phyloP scores from a whole-genome alignment of 2,797 vertebrate species.

The Remorina albescens region DNA sequence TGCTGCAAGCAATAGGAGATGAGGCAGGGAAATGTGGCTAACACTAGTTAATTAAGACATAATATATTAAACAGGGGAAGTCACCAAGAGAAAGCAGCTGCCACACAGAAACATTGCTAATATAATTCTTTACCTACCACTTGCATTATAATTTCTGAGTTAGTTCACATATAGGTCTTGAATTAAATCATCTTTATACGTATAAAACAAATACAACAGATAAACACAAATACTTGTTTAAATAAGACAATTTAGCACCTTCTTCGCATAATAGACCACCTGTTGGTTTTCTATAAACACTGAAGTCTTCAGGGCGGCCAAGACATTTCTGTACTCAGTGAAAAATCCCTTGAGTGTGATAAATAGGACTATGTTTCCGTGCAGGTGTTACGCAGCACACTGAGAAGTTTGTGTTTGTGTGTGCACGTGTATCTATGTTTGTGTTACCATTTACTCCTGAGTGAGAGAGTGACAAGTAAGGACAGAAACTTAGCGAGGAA shows the following conservation, averaged over 20 bases:
- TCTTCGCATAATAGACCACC: constrained; percentile 25
- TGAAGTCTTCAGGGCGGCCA: constrained; percentile 16
- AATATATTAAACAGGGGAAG: neutral
- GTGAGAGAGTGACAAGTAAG: constrained; percentile 11
- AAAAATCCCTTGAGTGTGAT: constrained; percentile 47
- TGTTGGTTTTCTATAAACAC: constrained; percentile 41
- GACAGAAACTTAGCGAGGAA: constrained; percentile 4
- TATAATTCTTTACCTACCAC: neutral
- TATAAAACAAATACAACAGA: neutral
- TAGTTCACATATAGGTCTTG: neutral
- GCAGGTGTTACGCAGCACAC: constrained; percentile 30
- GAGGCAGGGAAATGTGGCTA: neutral
- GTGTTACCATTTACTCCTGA: constrained; percentile 16
- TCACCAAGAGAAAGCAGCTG: neutral
- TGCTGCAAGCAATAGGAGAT: neutral
- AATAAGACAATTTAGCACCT: constrained; percentile 24
- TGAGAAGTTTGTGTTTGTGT: constrained; percentile 8
- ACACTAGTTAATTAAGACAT: neutral
- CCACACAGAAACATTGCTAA: neutral
- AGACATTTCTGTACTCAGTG: constrained; percentile 32
- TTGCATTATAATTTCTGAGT: neutral
- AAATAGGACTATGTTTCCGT: constrained; percentile 30
- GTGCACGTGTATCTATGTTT: neutral
- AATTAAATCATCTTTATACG: neutral
- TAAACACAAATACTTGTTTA: constrained; percentile 1